Conservation (phyloP, 2,113 vertebrate genomes). For the Gambusia affinis region DNA sequence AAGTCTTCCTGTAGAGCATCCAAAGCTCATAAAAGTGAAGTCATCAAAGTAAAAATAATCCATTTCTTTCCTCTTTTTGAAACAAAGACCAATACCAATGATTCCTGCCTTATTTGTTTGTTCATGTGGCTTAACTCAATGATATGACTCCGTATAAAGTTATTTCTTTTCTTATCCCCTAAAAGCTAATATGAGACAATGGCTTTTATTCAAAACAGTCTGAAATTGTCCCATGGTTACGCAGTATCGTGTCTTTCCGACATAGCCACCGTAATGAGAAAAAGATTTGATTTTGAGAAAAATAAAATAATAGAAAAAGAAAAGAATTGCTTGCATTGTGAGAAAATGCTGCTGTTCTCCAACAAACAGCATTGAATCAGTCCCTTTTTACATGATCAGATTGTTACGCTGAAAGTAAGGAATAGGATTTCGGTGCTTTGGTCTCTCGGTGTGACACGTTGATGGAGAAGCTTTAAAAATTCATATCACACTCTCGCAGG, state of each 20-base stretch:
- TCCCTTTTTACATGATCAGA: slow-evolving; percentile 28
- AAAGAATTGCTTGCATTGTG: slow-evolving; percentile 19
- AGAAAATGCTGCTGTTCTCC: slow-evolving; percentile 29
- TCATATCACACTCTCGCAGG: slow-evolving; percentile 48
- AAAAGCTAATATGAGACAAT: slow-evolving; percentile 38
- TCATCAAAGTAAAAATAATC: background rate
- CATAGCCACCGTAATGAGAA: slow-evolving; percentile 61
- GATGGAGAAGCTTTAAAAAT: slow-evolving; percentile 38
- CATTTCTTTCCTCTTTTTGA: background rate
- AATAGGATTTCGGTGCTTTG: background rate
- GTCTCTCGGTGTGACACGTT: background rate
- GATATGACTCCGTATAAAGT: slow-evolving; percentile 13
- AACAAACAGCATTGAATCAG: slow-evolving; percentile 47
- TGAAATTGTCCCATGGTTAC: slow-evolving; percentile 33
- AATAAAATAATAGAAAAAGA: slow-evolving; percentile 15
- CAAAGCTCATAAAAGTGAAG: slow-evolving; percentile 4
- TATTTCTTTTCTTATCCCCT: background rate
- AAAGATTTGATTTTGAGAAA: slow-evolving; percentile 62
- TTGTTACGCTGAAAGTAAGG: slow-evolving; percentile 23
- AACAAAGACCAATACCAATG: background rate
- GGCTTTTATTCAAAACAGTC: slow-evolving; percentile 43
- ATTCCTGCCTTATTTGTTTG: slow-evolving; percentile 28
- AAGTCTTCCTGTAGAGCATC: slow-evolving; percentile 1
- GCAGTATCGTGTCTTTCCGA: slow-evolving; percentile 33
- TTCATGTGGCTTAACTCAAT: slow-evolving; percentile 22